These are phyloP conservation scores for Sesamia inferens DNA, from an alignment of 2,888 invertebrate genomes.

Conservation along the genomic window DNA sequence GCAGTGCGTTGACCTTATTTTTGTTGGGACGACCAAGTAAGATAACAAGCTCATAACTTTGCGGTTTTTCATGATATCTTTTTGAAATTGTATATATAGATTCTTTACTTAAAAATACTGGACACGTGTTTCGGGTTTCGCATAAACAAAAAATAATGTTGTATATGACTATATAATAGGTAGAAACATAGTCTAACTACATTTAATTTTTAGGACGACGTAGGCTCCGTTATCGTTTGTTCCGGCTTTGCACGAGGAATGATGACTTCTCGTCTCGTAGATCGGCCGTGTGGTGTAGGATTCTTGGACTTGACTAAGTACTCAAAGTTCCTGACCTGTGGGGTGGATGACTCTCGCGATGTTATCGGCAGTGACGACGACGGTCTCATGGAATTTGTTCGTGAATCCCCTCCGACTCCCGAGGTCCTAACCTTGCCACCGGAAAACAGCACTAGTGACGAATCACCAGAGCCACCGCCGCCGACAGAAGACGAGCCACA, in stretches of 20 bases:
- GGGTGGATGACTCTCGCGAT: slow-evolving; percentile 84
- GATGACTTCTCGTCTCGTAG: slow-evolving; percentile 82
- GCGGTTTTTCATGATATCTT: too few relatives aligned
- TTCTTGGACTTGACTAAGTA: slow-evolving; percentile 78
- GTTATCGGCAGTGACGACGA: slow-evolving; percentile 72
- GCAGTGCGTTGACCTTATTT: too few relatives aligned
- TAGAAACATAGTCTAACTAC: background rate
- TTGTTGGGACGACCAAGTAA: too few relatives aligned
- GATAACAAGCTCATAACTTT: too few relatives aligned
- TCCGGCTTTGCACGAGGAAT: slow-evolving; percentile 79
- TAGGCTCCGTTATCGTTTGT: slow-evolving; percentile 81
- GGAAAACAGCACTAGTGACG: background rate
- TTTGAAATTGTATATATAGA: too few relatives aligned
- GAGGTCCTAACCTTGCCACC: background rate
- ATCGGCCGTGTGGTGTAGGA: slow-evolving; percentile 84
- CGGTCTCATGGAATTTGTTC: slow-evolving; percentile 69
- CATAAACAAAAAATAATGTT: too few relatives aligned
- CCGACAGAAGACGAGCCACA: too few relatives aligned
- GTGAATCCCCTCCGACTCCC: slow-evolving; percentile 6
- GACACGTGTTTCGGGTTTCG: too few relatives aligned
- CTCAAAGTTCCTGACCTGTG: slow-evolving; percentile 83
- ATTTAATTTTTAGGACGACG: slow-evolving; percentile 77
- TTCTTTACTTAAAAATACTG: too few relatives aligned
- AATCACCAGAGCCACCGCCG: background rate
- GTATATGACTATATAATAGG: too few relatives aligned